Base-by-base conservation (phyloP, 2,888 invertebrate genomes). In the Pseudococcus jackbeardsleyi region DNA sequence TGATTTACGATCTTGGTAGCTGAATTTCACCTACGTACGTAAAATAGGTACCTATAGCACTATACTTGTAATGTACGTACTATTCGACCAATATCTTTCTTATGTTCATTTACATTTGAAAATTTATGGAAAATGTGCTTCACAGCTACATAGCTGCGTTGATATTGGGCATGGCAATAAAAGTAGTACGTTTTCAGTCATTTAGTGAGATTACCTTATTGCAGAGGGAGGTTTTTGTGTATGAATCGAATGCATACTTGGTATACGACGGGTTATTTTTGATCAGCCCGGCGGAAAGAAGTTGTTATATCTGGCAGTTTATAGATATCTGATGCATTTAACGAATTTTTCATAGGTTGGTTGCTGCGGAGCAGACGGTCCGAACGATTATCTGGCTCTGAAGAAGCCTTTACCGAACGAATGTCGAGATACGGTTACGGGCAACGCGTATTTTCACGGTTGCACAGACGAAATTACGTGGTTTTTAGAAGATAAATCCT, bases 381-480 rank as follows among this genome's bases (percentile, higher is more conserved):
- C 97, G 0, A 94, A 94, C 92, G 97, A 98, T 92, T 98, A 95
- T 92, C 93, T 96, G 90, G 93, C 93, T 89, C 91, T 96, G 90
- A 94, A 94, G 90, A 96, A 96, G 91, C 96, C 97, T 0, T 91
- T 97, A 88, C 97, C 97, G 0, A 93, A 94, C 0, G 96, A 96
- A 89, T 97, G 97, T 91, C 93, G 97, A 12, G 96, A 97, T 91
- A 95, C 96, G 0, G 96, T 97, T 17, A 97, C 96, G 2, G 97
- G 97, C 86, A 97, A 97, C 91, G 96, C 96, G 0, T 97, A 95
- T 92, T 96, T 95, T 92, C 95, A 96, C 91, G 97, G 97, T 22
- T 98, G 97, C 91, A 95, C 96, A 2, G 96, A 96, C 89, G 96
- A 96, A 91, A 92, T 97, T 90, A 96, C 96, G n/a, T 96, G 96